Evolutionary conservation across 2,113 vertebrate species (phyloP).

Genomic region (Elaphurus davidianus): DNA sequence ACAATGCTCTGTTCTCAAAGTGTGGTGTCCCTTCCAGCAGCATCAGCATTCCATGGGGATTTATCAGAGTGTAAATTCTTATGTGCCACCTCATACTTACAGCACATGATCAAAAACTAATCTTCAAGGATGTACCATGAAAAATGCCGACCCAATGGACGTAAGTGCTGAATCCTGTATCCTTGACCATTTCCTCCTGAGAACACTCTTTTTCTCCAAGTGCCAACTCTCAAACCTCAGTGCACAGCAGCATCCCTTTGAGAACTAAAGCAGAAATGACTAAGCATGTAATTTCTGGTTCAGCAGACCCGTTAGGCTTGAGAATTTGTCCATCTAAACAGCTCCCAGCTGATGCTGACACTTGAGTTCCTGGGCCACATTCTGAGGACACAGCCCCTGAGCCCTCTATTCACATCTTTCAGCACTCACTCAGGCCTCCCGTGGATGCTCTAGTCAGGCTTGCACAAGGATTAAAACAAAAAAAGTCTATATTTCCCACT

Average conservation of each 20-base stretch:
- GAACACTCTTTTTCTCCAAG: not conserved
- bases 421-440: not conserved
- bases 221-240: not conserved
- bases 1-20: not conserved
- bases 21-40: not conserved
- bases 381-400: not conserved
- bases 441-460: accelerated
- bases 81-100: not conserved
- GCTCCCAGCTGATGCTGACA: not conserved
- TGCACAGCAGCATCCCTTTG: not conserved
- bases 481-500: not conserved
- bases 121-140: not conserved
- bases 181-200: not conserved
- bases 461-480: not conserved
- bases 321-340: not conserved
- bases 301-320: not conserved
- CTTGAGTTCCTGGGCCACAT: not conserved
- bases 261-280: not conserved
- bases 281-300: not conserved
- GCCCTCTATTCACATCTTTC: not conserved
- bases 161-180: not conserved
- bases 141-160: not conserved
- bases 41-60: not conserved
- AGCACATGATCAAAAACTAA: not conserved
- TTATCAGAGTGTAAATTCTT: not conserved